A percentile compares a stretch with the other conserved stretches of the same genome.
Evolutionary conservation across 2,113 vertebrate species (phyloP).

Genomic region (Cichladusa arquata): DNA sequence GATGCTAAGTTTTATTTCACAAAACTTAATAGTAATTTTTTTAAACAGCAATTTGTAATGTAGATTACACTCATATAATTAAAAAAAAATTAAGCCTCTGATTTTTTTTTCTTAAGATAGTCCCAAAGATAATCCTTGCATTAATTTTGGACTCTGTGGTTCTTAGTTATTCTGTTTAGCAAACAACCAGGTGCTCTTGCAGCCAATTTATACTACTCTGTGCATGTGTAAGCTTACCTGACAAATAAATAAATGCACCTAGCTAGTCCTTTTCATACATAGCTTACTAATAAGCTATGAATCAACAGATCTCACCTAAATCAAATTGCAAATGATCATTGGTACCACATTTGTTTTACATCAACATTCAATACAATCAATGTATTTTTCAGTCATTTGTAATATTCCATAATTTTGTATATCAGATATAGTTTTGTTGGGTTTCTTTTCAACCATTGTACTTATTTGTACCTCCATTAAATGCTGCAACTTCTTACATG

Average conservation of each 20-base stretch:
- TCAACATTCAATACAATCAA: neutral
- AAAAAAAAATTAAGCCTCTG: rapidly evolving
- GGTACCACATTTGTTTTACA: neutral
- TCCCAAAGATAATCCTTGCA: neutral
- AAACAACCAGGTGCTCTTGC: neutral
- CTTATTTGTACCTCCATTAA: neutral
- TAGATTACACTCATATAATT: neutral
- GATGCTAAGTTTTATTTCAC: neutral
- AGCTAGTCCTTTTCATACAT: neutral
- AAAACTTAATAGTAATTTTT: neutral
- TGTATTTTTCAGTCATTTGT: neutral
- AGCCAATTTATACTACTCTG: neutral
- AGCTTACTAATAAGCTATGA: neutral
- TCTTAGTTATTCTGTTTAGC: neutral
- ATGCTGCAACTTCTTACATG: neutral
- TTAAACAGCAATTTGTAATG: neutral
- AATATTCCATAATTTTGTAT: neutral
- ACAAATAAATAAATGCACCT: neutral
- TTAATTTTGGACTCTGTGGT: neutral
- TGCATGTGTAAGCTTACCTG: neutral
- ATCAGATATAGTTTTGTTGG: neutral
- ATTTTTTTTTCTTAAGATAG: neutral
- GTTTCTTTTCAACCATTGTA: neutral
- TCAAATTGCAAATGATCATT: neutral
- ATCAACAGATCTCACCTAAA: neutral